These are phyloP conservation scores for Pipistrellus nathusii DNA, from an alignment of 2,797 vertebrate genomes.

Conservation along the genomic window DNA sequence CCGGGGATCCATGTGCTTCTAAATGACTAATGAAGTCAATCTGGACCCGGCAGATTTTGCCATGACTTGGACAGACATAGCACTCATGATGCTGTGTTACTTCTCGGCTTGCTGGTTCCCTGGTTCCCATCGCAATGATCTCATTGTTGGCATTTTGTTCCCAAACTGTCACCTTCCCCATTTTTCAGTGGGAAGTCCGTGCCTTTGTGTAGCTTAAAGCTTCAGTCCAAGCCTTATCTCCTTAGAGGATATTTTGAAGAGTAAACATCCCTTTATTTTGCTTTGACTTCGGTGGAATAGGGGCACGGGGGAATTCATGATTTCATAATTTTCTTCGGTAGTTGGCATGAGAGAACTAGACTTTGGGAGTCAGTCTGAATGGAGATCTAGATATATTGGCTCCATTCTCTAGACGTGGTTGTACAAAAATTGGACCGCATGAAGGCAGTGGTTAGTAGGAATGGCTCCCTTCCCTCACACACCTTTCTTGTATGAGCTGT, in stretches of 20 bases:
- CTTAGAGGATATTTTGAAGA: neutral
- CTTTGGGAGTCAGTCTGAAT: neutral
- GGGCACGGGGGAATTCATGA: neutral
- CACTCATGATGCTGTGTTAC: neutral
- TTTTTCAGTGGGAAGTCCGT: neutral
- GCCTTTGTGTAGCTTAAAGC: neutral
- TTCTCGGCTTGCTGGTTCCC: slow-evolving; percentile 46
- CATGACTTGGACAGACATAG: neutral
- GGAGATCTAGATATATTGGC: neutral
- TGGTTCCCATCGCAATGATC: neutral
- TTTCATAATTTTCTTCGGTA: neutral
- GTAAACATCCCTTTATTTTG: neutral
- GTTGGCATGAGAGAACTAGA: neutral
- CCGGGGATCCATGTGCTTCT: slow-evolving; percentile 26
- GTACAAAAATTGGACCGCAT: neutral
- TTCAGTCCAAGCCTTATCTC: neutral
- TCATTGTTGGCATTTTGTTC: slow-evolving; percentile 53
- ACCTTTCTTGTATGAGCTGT: neutral
- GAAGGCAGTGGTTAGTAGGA: neutral
- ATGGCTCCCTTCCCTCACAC: neutral
- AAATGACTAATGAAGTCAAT: slow-evolving; percentile 73
- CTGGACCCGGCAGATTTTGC: slow-evolving; percentile 72
- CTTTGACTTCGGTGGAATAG: neutral
- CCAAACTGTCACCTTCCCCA: neutral
- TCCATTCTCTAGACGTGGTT: neutral